Evolutionary conservation across 2,113 vertebrate genomes (phyloP).

Genomic region (Mola mola): DNA sequence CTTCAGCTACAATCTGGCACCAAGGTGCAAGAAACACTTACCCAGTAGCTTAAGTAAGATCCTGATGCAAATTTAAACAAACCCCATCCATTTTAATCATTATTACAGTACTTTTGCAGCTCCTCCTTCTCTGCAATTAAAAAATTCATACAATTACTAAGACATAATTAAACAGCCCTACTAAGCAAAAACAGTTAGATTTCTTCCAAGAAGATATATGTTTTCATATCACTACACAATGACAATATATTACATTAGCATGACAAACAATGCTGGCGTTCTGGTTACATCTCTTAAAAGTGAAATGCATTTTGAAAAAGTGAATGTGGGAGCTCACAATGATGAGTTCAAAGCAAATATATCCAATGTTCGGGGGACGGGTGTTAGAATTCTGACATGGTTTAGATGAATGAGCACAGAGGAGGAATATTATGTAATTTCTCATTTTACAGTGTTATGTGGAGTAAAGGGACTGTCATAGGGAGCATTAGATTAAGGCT

Average conservation of each 20-base stretch:
- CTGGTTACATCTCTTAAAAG: conserved; percentile 24
- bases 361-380: conserved; percentile 47
- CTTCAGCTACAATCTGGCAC: conserved; percentile 36
- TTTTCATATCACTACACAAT: not conserved
- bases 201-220: not conserved
- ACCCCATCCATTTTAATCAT: not conserved
- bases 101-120: too few relatives aligned
- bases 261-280: too few relatives aligned
- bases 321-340: conserved; percentile 37
- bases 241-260: not conserved
- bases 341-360: conserved; percentile 43
- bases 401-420: conserved; percentile 50
- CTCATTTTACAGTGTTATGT: conserved; percentile 61
- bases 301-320: conserved; percentile 23
- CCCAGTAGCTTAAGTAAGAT: not conserved
- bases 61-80: not conserved
- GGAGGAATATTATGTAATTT: conserved; percentile 61
- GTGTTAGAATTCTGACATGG: conserved; percentile 57
- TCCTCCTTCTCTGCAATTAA: too few relatives aligned
- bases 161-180: too few relatives aligned
- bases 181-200: too few relatives aligned
- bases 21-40: not conserved
- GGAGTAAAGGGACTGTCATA: conserved; percentile 47
- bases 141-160: too few relatives aligned
- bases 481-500: conserved; percentile 51